Base-by-base conservation (phyloP, 2,113 vertebrate species). In the Esox niger region DNA sequence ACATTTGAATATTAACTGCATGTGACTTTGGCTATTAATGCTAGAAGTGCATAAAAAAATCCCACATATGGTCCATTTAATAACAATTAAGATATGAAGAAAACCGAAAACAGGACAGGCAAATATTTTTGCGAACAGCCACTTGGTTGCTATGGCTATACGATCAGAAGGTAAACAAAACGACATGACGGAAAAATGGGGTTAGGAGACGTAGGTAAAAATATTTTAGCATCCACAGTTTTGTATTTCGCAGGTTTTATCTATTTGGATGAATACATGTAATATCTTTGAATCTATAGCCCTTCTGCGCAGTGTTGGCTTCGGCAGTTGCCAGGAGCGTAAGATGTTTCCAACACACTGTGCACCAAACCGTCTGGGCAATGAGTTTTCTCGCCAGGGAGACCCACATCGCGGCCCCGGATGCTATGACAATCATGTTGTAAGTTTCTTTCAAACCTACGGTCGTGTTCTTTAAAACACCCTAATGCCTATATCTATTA, bases 321-420 rank as follows among this genome's bases (percentile, higher is more conserved):
- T 96, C 27, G 93, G 94, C 29, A 90, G 89, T 13, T 57, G 73
- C 7, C 91, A 92, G 32, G 79, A 91, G 0, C 70, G 89, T 74
- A 91, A 74, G 61, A 11, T 90, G 8, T 91, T 95, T 47, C 94
- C 94, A 0, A 1, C 27, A 8, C 1, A 82, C 33, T 43, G 62
- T 0, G 80, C 88, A 1, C 74, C 84, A 0, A 83, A 89, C 79
- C 79, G 90, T 6, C 25, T 93, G 75, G 92, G 93, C 0, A 89
- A 86, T 64, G 67, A 86, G 55, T 27, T 77, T 61, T 0, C 72
- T 0, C 27, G 81, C 20, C 32, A 3, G 13, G 84, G 82, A 0
- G 27, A 6, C 2, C 84, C 91, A 0, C 5, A 58, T 0, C 61
- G 75, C 1, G 95, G 94, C 0, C 94, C 95, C 0, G 93, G 94